Percentiles rank a stretch among this genome's conserved stretches.
These are phyloP conservation scores for Zygothrica quintamaculata DNA, from an alignment of 2,888 invertebrate species.

Conservation along the genomic window DNA sequence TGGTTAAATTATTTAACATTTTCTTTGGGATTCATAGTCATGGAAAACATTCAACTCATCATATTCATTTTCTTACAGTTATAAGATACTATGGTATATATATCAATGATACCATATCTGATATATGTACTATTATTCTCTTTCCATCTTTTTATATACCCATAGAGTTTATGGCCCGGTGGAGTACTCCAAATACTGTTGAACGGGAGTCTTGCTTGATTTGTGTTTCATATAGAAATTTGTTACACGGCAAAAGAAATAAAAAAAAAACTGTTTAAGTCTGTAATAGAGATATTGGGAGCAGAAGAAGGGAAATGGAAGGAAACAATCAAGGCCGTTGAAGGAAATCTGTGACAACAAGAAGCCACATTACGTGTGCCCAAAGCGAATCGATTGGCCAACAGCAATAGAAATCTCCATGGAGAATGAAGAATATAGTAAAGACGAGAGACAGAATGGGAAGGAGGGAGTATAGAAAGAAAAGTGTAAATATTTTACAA, in stretches of 20 bases:
- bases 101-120: too few species aligned
- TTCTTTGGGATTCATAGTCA: too few species aligned
- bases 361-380: slow-evolving; percentile 53
- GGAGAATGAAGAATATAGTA: slow-evolving; percentile 7
- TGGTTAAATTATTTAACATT: too few species aligned
- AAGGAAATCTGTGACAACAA: slow-evolving; percentile 43
- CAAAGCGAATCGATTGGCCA: slow-evolving; percentile 71
- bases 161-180: too few species aligned
- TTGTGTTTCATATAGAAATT: slow-evolving; percentile 39
- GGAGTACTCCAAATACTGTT: slow-evolving; percentile 1
- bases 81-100: too few species aligned
- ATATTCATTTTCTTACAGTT: too few species aligned
- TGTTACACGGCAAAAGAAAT: slow-evolving; percentile 46
- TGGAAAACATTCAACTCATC: too few species aligned
- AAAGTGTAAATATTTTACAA: slow-evolving; percentile 33
- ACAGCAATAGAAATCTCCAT: slow-evolving; percentile 19
- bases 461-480: slow-evolving; percentile 3
- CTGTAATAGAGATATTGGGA: slow-evolving; percentile 64
- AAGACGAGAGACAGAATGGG: slow-evolving; percentile 4
- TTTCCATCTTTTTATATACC: too few species aligned
- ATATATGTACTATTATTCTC: too few species aligned
- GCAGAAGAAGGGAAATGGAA: slow-evolving; percentile 24
- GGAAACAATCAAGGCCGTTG: slow-evolving; percentile 69
- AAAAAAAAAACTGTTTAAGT: not conserved
- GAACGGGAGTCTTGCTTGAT: not conserved